These are phyloP conservation scores for Chlamydotis undulata DNA, from an alignment of 2,113 vertebrate genomes.

Conservation along the genomic window DNA sequence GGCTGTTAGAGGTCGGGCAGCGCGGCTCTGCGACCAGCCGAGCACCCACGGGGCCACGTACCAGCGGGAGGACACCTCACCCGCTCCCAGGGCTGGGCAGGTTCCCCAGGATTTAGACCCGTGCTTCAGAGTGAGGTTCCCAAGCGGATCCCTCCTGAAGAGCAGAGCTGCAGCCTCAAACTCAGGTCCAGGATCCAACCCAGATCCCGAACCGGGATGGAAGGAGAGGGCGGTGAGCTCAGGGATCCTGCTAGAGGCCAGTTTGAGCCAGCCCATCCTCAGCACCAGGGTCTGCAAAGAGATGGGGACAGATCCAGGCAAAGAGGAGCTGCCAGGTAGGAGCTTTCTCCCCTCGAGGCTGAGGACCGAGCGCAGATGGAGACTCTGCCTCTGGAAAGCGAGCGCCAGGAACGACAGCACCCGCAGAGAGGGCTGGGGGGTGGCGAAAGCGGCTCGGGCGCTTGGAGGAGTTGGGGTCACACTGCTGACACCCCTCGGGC, in stretches of 20 bases:
- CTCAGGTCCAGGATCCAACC: background rate
- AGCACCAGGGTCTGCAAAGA: background rate
- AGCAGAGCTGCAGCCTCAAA: background rate
- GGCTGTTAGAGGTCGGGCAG: background rate
- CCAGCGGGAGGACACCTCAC: background rate
- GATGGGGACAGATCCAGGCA: rapidly evolving
- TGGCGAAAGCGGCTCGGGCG: background rate
- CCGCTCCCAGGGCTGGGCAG: background rate
- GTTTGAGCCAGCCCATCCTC: background rate
- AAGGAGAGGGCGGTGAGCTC: background rate
- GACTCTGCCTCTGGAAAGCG: background rate
- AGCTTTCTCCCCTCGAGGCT: background rate
- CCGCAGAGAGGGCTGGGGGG: background rate
- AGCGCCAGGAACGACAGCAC: rapidly evolving
- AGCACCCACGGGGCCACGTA: background rate
- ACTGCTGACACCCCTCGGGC: background rate
- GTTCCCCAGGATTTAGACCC: background rate
- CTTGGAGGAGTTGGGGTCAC: background rate
- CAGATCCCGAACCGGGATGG: background rate
- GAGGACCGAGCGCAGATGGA: rapidly evolving
- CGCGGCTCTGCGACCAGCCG: background rate
- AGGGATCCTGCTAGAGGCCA: background rate
- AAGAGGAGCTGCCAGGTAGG: background rate
- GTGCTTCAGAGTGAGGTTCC: background rate
- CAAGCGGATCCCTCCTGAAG: background rate